Base-by-base conservation (phyloP, 2,888 invertebrate species). In the Lordiphosa andalusiaca region DNA sequence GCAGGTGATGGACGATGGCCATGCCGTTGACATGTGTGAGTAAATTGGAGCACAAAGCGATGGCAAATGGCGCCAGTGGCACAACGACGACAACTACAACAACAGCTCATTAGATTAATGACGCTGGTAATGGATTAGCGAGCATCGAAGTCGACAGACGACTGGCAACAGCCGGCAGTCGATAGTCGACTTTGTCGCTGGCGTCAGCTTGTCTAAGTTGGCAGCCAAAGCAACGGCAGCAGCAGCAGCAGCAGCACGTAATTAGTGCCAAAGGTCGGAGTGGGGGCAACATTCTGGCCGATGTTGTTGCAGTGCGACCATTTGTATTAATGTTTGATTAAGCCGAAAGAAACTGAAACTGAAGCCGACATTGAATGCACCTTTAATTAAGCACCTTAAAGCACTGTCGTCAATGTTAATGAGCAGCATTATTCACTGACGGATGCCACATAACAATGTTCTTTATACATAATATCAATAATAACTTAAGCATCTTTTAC, bases 121-220 rank as follows among this genome's bases (percentile, higher is more conserved):
- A 84, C 81, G 56, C 62, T 76, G 77, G 83, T 82, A 82, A 82
- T 82, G 84, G 82, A 82, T 84, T 82, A 83, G 69, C 72, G 73
- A 64, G 64, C 73, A 63, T 63, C 69, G 67, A 69, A 71, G 61
- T 37, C 49, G 56, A 54, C 64, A 55, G 49, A 46, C 40, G 35
- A 23, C 46, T 39, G 38, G 23, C 41, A 44, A 37, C 49, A 47
- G 52, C 16, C 35, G 55, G 52, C 41, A 39, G 53, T 12, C 59
- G 63, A 69, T 64, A 53, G 62, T 60, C 50, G 76, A 69, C 73
- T 65, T 67, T 81, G 69, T 69, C 63, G 60, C 50, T 63, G 73
- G 64, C 69, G 69, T 64, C 78, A 64, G 21, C 44, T 50, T 51
- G 68, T 68, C 78, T 75, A 53, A 62, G 65, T 48, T 63, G 62